A percentile compares a stretch with the other conserved stretches of the same genome.
Conservation (phyloP, 2,797 vertebrate species). For the Acanthurus leucopareius region DNA sequence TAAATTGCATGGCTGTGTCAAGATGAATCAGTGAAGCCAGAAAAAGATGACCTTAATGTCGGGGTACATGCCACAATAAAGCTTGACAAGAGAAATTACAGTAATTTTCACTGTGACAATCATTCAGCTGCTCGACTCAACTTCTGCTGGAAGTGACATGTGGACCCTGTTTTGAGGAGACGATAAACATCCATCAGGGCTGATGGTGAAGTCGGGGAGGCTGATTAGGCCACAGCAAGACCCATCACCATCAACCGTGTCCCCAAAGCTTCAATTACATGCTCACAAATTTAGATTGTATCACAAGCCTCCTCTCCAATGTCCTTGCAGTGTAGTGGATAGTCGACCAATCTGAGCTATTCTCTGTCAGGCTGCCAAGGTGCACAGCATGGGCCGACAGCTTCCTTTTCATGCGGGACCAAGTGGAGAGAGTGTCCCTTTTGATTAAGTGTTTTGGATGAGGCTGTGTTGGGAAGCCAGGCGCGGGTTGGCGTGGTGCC, state of each 20-base stretch:
- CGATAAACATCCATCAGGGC: slow-evolving; percentile 58
- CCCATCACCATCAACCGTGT: slow-evolving; percentile 41
- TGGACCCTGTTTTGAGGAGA: slow-evolving; percentile 23
- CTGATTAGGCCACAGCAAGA: slow-evolving; percentile 56
- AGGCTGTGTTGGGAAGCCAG: slow-evolving; percentile 45
- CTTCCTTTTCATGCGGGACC: slow-evolving; percentile 63
- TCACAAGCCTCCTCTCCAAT: slow-evolving; percentile 35
- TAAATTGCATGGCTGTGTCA: slow-evolving; percentile 33
- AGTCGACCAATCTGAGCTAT: slow-evolving; percentile 35
- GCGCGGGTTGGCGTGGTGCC: slow-evolving; percentile 54
- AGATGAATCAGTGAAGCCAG: slow-evolving; percentile 21
- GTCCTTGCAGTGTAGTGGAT: neutral
- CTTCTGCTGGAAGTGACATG: slow-evolving; percentile 41
- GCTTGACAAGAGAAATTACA: slow-evolving; percentile 65
- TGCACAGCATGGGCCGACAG: slow-evolving; percentile 56
- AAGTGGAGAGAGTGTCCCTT: slow-evolving; percentile 64
- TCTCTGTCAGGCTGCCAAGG: slow-evolving; percentile 59
- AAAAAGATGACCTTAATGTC: slow-evolving; percentile 49
- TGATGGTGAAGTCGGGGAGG: slow-evolving; percentile 55
- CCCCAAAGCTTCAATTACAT: slow-evolving; percentile 57
- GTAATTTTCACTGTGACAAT: slow-evolving; percentile 65
- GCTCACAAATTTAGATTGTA: slow-evolving; percentile 60
- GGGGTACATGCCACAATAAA: slow-evolving; percentile 36
- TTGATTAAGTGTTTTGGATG: slow-evolving; percentile 69
- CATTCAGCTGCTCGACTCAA: slow-evolving; percentile 49